Evolutionary conservation across 2,113 vertebrate genomes (phyloP), one percentile per base, ranked within the genome.

Genomic region (Tapirus terrestris): DNA sequence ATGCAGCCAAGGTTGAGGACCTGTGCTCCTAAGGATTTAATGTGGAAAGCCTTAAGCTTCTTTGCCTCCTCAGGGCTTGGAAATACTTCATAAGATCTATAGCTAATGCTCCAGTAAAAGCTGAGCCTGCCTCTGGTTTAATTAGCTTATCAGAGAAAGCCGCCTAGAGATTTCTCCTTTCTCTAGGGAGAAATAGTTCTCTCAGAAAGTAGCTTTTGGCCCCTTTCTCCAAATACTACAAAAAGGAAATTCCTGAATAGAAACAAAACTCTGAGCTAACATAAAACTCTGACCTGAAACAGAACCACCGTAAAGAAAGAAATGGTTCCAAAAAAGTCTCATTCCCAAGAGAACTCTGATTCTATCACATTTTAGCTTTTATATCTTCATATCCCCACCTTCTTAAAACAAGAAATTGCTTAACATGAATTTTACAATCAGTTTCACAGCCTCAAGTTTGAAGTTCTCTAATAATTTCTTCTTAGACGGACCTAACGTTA

Each of bases 231-330:
- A n/a, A 53, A 61, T 13, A 45, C 16, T 5, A 58, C 56, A 63
- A 23, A 93, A 84, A 65, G 23, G 29, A 97, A 91, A 84, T 39
- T 77, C n/a, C 43, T 75, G 31, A 80, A 77, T 75, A 61, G 70
- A 76, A 92, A 72, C 7, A 97, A 84, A 94, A 18, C 23, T 91
- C 51, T 51, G 73, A 96, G 61, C 67, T 76, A 60, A 79, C 70
- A 36, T 21, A 73, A 93, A 88, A 87, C 10, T n/a, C 27, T 68
- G 36, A 70, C 58, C 18, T 77, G 36, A 81, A 65, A 67, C 60
- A 72, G 53, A 81, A 83, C 31, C 29, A 43, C 17, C 5, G 2
- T 10, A 36, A 31, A 70, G 56, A 43, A 13, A 75, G 68, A 92
- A 56, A 39, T 16, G 4, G 3, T 65, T 31, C 33, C 39, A 1